phyloP scores from a whole-genome alignment of 2,113 vertebrate species.

The Hucho hucho region DNA sequence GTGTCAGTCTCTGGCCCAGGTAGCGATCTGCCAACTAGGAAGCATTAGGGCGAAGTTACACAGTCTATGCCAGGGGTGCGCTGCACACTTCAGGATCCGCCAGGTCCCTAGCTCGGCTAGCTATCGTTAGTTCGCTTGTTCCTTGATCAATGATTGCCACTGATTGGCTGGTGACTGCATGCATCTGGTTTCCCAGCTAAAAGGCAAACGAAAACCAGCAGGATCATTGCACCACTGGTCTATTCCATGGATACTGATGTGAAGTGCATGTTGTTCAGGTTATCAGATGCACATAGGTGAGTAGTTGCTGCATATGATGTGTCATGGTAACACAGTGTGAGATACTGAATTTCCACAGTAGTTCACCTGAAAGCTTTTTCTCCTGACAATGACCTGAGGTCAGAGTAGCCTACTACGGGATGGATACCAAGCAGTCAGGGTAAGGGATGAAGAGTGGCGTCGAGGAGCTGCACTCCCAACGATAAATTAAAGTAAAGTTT shows the following conservation, averaged over 20 bases:
- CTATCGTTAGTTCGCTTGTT: too few species aligned
- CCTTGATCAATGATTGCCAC: too few species aligned
- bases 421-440: not conserved
- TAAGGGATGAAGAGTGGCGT: not conserved
- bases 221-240: too few species aligned
- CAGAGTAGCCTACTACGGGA: not conserved
- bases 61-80: not conserved
- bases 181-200: too few species aligned
- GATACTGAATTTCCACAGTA: not conserved
- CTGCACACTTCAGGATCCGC: not conserved
- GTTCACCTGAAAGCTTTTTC: not conserved
- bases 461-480: constrained; percentile 10
- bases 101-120: too few species aligned
- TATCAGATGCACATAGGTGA: too few species aligned
- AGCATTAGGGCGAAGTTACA: not conserved
- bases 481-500: constrained; percentile 31
- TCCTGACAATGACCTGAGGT: not conserved
- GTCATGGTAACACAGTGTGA: not conserved
- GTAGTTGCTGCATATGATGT: too few species aligned
- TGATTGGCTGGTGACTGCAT: too few species aligned
- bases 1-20: constrained; percentile 58
- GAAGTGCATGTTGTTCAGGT: too few species aligned
- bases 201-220: too few species aligned
- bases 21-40: constrained; percentile 53
- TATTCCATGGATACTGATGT: too few species aligned